Evolutionary conservation across 2,797 vertebrate genomes (phyloP), one percentile per base, ranked within the genome.

Genomic region (Iguana delicatissima): DNA sequence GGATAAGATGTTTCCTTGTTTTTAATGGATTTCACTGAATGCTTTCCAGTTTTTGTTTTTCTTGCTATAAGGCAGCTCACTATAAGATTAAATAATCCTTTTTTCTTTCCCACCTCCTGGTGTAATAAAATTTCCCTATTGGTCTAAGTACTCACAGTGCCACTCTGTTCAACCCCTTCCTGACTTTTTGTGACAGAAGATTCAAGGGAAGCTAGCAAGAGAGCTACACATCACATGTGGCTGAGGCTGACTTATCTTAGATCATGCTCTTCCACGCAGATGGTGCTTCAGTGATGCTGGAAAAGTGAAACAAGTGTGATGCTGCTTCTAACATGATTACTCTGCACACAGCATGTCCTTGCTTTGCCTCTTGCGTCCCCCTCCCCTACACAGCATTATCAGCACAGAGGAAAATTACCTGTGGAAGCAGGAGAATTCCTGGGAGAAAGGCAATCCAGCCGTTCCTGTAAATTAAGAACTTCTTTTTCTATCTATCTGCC

Each of bases 401-500:
- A 38, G 1, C 72, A 13, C n/a, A 89, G 2, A 89, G 20, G 42
- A 52, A 52, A 6, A 80, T 14, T 29, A 64, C 67, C 67, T 69
- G 32, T 29, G 29, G 42, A 42, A 50, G 1, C 4, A 50, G 55
- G 52, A 50, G 6, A 62, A 62, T 62, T 62, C 59, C 59, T 62
- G 59, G 20, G 20, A 22, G 59, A 77, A 67, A 18, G 50, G 59
- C 46, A 67, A 55, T 22, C 4, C 55, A 14, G 29, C 52, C 24
- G 74, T 50, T 79, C 57, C 32, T 89, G n/a, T 16, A 73, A 74
- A 67, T 89, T 74, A 42, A n/a, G n/a, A 89, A 73, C 64, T 50
- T 35, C 77, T 89, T 69, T 69, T 69, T 50, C 6, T 38, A 59
- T 32, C 67, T 62, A 83, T 9, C 32, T 67, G 16, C 18, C 16